Percentiles rank a stretch among this genome's conserved stretches.
phyloP scores from a whole-genome alignment of 2,113 vertebrate species.

The Tenrec ecaudatus region DNA sequence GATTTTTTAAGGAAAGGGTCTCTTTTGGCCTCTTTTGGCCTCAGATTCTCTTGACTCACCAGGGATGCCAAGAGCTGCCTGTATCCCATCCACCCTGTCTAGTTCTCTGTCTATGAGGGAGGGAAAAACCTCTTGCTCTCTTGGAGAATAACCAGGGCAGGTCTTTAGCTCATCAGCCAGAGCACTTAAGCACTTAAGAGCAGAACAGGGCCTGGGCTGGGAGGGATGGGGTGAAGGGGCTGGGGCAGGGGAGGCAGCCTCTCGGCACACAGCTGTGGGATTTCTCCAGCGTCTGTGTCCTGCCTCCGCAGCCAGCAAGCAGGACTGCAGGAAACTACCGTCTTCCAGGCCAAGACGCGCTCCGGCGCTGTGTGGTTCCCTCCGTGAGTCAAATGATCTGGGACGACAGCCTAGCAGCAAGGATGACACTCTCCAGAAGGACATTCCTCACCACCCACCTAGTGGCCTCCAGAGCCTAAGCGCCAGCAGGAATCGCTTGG shows the following conservation, averaged over 20 bases:
- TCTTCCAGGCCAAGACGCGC: background rate
- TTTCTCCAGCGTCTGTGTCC: background rate
- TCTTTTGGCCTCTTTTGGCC: background rate
- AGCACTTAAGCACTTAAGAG: conserved; percentile 34
- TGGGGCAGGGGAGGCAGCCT: background rate
- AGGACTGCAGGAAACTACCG: background rate
- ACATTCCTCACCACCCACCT: conserved; percentile 26
- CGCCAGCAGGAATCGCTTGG: background rate
- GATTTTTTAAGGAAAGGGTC: background rate
- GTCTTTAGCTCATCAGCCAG: background rate
- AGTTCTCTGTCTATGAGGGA: background rate
- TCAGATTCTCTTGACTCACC: background rate
- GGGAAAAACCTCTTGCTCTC: background rate
- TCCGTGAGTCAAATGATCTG: background rate
- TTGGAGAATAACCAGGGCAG: background rate
- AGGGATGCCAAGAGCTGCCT: background rate
- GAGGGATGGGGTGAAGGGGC: background rate
- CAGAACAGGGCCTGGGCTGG: background rate
- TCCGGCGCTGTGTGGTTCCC: background rate
- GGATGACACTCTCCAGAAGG: background rate
- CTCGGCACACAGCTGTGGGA: background rate
- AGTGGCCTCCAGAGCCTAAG: background rate
- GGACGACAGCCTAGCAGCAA: background rate
- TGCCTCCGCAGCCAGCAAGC: background rate
- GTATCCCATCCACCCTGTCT: background rate